Percentiles rank a stretch among this genome's conserved stretches.
Evolutionary conservation across 1,140 invertebrate genomes (phyloP).

Genomic region (Chlorops oryzae): DNA sequence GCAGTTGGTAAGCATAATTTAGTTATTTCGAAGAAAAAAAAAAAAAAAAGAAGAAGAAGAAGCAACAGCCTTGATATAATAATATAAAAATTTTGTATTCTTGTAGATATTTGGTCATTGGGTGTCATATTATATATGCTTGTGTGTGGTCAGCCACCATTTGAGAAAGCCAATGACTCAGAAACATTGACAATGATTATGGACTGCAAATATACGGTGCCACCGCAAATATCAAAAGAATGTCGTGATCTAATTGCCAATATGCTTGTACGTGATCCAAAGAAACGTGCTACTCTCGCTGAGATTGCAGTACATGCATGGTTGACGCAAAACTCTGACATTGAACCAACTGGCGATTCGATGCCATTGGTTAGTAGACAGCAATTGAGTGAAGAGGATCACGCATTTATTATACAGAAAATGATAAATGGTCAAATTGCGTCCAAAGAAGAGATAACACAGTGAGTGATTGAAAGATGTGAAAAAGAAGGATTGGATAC

Average conservation of each 20-base stretch:
- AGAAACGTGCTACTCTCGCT: slow-evolving; percentile 77
- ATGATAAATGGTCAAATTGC: slow-evolving; percentile 95
- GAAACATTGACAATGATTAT: slow-evolving; percentile 99
- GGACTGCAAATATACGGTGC: slow-evolving; percentile 97
- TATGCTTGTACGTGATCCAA: slow-evolving; percentile 91
- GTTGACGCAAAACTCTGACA: slow-evolving; percentile 54
- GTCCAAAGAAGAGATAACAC: slow-evolving; percentile 85
- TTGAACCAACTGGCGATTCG: slow-evolving; percentile 51
- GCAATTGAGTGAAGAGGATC: slow-evolving; percentile 86
- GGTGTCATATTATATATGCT: slow-evolving; percentile 99
- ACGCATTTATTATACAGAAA: slow-evolving; percentile 85
- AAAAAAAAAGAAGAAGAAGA: not conserved
- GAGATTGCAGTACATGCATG: slow-evolving; percentile 88
- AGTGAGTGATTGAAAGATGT: slow-evolving; percentile 53
- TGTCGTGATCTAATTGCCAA: slow-evolving; percentile 79
- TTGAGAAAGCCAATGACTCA: slow-evolving; percentile 98
- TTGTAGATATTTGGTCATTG: slow-evolving; percentile 91
- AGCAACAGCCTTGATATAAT: not conserved
- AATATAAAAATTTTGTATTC: slow-evolving; percentile 12
- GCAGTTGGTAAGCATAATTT: slow-evolving; percentile 68
- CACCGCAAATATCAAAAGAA: slow-evolving; percentile 75
- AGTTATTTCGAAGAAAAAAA: not conserved
- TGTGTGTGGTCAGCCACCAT: slow-evolving; percentile 93
- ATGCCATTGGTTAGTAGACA: slow-evolving; percentile 76
- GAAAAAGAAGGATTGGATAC: not conserved